Evolutionary conservation across 2,113 vertebrate species (phyloP), one percentile per base, ranked within the genome.

Genomic region (Boulengeromyrus knoepffleri): DNA sequence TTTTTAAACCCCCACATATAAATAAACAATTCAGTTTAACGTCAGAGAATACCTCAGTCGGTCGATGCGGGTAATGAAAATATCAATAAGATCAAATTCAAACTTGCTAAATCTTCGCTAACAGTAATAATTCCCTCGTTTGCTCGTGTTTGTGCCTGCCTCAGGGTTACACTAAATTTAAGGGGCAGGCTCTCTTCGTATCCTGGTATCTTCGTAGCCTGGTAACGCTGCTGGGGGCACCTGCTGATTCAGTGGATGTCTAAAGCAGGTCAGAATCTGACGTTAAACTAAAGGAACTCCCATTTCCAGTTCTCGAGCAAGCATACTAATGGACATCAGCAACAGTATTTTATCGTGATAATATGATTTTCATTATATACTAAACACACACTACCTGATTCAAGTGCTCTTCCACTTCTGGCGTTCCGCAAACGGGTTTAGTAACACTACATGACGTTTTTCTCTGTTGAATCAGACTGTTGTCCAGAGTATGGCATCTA

Each of bases 201-300:
- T 56, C 53, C 13, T n/a, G 12, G 13, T 21, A 84, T 9, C 9
- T 93, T 93, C 86, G n/a, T n/a, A n/a, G n/a, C n/a, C n/a, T n/a
- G n/a, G n/a, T n/a, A n/a, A 95, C 96, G 95, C 95, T 94, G 94
- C 93, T 94, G 93, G 93, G 92, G 94, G 94, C 95, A 96, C 95
- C 94, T 94, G 94, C 95, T 95, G 95, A 96, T 95, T 96, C 94
- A 96, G 94, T 94, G 94, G 95, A 93, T 94, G 95, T 96, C 95
- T 77, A 95, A 95, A 96, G 96, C 94, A 94, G 94, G 94, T 91
- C 85, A 90, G 66, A 90, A 87, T 45, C 89, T 94, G 92, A 90
- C 80, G 89, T 90, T 91, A 92, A 95, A 95, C 93, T 92, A 93
- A 90, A 85, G 92, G 90, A 74, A 31, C 70, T 77, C 12, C 15